Base-by-base conservation (phyloP, 1,140 invertebrate genomes). In the Copidosoma floridanum region DNA sequence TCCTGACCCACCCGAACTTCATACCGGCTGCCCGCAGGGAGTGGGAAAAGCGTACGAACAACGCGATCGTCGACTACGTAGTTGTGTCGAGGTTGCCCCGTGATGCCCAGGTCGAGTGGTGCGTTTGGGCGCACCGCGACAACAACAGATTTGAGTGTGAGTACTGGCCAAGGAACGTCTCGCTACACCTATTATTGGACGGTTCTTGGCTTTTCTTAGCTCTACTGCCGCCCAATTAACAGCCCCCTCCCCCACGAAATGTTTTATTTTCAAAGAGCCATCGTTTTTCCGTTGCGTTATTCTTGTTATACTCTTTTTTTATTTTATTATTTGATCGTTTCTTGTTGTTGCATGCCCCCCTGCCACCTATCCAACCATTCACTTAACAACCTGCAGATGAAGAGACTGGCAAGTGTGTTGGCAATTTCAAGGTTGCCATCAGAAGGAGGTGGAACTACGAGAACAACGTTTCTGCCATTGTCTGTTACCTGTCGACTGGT, bases 71-170 rank as follows among this genome's bases (percentile, higher is more conserved):
- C 62, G 88, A 93, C 81, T 93, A 90, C 80, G 87, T 94, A 46
- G 89, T 95, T 38, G 88, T 95, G 62, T 83, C 88, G 14, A 84
- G 82, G 54, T 79, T 97, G 66, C 94, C 94, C 0, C 84, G 88
- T 26, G 83, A 81, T 71, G 92, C 92, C n/a, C 81, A 88, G 14
- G 87, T 96, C 29, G 93, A 96, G 79, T 97, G 93, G 93, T 92
- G 94, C 72, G 89, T 94, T 57, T 92, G 90, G 89, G 91, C 90
- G 24, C 91, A 94, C 78, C 85, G 86, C 46, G 88, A 92, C 75
- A 94, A 93, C 78, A 86, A 88, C 78, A 85, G 88, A 66, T 93
- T 93, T 73, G 89, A 93, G 75, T 93, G 91, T 93, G 82, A 85
- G 85, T 84, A n/a, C 50, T 48, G 53, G 29, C 11, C n/a, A n/a